Percentiles rank a stretch among this genome's conserved stretches.
These are phyloP conservation scores for Pangasius mekongensis DNA, from an alignment of 2,797 vertebrate genomes.

Conservation along the genomic window DNA sequence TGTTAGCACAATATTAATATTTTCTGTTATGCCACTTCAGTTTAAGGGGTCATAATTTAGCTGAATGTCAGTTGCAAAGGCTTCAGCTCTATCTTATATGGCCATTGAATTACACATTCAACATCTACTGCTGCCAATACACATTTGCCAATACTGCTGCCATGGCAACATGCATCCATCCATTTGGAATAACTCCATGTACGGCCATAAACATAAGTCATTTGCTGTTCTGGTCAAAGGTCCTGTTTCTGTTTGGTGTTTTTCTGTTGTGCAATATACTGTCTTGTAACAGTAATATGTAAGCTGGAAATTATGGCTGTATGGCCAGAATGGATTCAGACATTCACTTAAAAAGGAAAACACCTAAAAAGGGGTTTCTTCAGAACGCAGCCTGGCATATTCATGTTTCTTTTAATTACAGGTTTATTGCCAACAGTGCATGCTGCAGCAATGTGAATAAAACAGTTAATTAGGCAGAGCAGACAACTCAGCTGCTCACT, in stretches of 20 bases:
- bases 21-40: neutral
- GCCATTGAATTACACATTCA: constrained; percentile 20
- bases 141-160: constrained; percentile 50
- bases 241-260: constrained; percentile 4
- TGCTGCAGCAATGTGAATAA: constrained; percentile 7
- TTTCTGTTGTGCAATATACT: neutral
- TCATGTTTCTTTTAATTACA: constrained; percentile 32
- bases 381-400: constrained; percentile 16
- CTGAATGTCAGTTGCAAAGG: neutral
- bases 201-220: constrained; percentile 39
- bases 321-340: constrained; percentile 11
- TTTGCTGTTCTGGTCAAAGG: constrained; percentile 19
- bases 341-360: neutral
- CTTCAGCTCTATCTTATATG: constrained; percentile 14
- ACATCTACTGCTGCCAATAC: constrained; percentile 36
- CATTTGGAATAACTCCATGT: constrained; percentile 46
- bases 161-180: constrained; percentile 56
- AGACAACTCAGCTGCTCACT: constrained; percentile 20
- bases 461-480: constrained; percentile 26
- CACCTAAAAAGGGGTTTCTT: neutral
- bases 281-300: neutral
- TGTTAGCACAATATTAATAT: neutral
- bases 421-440: constrained; percentile 12
- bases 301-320: neutral
- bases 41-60: neutral